Conservation (phyloP, 2,888 invertebrate genomes). For the Stramonita haemastoma region DNA sequence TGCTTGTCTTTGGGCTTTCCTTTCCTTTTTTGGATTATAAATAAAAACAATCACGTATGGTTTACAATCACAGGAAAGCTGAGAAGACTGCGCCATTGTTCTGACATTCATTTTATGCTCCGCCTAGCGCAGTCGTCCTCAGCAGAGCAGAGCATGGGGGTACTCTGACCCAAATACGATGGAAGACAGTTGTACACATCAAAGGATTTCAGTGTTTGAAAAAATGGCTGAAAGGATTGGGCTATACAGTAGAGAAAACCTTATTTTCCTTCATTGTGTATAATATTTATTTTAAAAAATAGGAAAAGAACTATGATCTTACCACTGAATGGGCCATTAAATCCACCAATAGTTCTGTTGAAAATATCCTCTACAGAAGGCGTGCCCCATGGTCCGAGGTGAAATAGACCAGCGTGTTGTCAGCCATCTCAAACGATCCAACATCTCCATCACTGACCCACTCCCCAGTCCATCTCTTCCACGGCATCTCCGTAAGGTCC, state of each 20-base stretch:
- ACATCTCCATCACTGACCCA: conserved; percentile 77
- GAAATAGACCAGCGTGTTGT: conserved; percentile 79
- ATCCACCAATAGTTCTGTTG: conserved; percentile 73
- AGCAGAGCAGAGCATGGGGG: too few species aligned
- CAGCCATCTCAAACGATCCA: conserved; percentile 71
- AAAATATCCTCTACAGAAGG: conserved; percentile 66
- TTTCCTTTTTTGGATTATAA: too few species aligned
- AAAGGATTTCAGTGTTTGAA: neutral
- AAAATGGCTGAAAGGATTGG: neutral
- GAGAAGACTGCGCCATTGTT: too few species aligned
- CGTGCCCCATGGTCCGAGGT: conserved; percentile 80
- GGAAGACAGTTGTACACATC: too few species aligned
- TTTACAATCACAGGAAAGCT: too few species aligned
- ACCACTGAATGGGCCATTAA: conserved; percentile 1
- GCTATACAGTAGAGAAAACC: too few species aligned
- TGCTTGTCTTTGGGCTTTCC: too few species aligned
- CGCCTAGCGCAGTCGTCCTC: too few species aligned
- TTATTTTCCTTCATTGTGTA: neutral
- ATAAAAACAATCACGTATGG: too few species aligned
- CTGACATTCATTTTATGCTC: too few species aligned
- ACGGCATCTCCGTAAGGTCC: conserved; percentile 80
- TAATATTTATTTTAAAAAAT: neutral
- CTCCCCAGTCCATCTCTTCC: conserved; percentile 80
- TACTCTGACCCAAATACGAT: too few species aligned
- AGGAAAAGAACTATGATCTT: neutral